A percentile compares a stretch with the other conserved stretches of the same genome.
Conservation (phyloP, 2,113 vertebrate genomes). For the Lathamus discolor region DNA sequence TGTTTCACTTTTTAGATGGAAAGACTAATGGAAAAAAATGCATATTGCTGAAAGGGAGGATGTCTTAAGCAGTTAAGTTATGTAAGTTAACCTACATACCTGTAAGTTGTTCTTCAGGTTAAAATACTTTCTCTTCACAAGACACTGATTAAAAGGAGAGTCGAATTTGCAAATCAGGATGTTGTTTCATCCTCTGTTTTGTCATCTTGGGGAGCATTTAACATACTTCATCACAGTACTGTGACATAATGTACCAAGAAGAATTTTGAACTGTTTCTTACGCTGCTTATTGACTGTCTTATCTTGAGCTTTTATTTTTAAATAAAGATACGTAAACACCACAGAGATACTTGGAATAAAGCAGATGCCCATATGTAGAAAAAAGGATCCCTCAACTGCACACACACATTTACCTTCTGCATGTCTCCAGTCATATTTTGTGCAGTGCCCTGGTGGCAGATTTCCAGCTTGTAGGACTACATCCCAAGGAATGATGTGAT, state of each 20-base stretch:
- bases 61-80: background rate
- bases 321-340: background rate
- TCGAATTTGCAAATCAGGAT: background rate
- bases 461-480: background rate
- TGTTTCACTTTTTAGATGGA: background rate
- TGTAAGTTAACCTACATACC: background rate
- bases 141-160: background rate
- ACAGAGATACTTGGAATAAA: background rate
- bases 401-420: background rate
- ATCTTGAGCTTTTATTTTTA: background rate
- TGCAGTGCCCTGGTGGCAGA: background rate
- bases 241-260: background rate
- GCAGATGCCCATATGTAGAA: background rate
- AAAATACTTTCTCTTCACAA: background rate
- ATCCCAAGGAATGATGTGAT: background rate
- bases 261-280: background rate
- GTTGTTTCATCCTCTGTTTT: background rate
- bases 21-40: background rate
- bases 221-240: background rate
- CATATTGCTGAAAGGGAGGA: background rate
- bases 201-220: background rate
- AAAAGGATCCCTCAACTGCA: background rate
- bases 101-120: conserved; percentile 9
- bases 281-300: background rate
- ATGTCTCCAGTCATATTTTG: background rate